Conservation (phyloP, 2,113 vertebrate genomes). For the Himantopus leucocephalus region DNA sequence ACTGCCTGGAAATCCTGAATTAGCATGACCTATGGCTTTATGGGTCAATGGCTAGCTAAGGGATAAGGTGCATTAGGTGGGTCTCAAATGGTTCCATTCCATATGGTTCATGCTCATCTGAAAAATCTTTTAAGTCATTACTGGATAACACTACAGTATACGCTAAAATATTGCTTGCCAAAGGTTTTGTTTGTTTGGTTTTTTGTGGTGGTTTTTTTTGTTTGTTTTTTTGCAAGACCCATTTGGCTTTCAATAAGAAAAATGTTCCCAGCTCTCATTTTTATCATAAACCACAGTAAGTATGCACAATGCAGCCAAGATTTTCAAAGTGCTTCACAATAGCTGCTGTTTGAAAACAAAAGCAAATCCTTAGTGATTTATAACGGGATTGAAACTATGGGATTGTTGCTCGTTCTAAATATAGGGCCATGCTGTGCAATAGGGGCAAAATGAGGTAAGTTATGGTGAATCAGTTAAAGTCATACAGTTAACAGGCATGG, state of each 20-base stretch:
- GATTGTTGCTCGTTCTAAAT: background rate
- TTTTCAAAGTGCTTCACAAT: background rate
- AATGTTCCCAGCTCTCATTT: background rate
- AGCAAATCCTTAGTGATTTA: background rate
- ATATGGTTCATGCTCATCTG: background rate
- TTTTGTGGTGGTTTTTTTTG: background rate
- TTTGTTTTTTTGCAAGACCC: background rate
- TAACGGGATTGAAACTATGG: background rate
- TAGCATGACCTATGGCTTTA: background rate
- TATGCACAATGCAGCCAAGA: background rate
- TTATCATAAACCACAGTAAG: background rate
- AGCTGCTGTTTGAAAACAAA: background rate
- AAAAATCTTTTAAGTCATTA: background rate
- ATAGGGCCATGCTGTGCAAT: background rate
- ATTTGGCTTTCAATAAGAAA: background rate
- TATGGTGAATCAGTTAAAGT: background rate
- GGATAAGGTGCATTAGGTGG: background rate
- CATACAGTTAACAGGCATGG: background rate
- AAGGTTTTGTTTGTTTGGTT: background rate
- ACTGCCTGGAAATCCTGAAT: background rate
- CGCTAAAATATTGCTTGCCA: background rate
- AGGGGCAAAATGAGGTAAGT: background rate
- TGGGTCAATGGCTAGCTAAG: background rate
- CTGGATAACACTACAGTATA: background rate
- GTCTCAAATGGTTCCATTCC: background rate